Percentiles rank a stretch among this genome's conserved stretches.
These are phyloP conservation scores for Pterobdella sp. DNA, from an alignment of 2,888 invertebrate genomes.

Conservation along the genomic window DNA sequence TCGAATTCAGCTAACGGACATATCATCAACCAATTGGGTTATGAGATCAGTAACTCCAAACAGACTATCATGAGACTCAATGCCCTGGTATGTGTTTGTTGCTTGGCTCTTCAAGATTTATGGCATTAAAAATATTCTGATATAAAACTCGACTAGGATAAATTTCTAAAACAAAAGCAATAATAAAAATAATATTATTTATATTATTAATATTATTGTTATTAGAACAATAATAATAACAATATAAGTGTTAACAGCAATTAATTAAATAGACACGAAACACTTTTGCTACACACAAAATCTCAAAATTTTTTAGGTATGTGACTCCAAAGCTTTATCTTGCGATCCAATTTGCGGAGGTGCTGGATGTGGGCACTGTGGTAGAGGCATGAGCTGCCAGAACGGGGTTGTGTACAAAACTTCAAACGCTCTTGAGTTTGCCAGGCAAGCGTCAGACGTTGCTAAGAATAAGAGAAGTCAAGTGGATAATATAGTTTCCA, in stretches of 20 bases:
- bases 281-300: too few species aligned
- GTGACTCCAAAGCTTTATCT: conserved; percentile 69
- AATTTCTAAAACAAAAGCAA: neutral
- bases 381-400: conserved; percentile 56
- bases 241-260: too few species aligned
- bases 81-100: conserved; percentile 11
- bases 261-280: too few species aligned
- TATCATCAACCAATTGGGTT: conserved; percentile 12
- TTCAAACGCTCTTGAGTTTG: conserved; percentile 32
- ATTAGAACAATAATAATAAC: too few species aligned
- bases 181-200: too few species aligned
- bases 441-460: conserved; percentile 24
- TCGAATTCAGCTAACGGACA: neutral
- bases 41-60: neutral
- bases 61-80: neutral
- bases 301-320: conserved; percentile 61
- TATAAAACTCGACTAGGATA: neutral
- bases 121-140: neutral
- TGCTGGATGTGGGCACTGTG: conserved; percentile 88
- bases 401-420: conserved; percentile 77
- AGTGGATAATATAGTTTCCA: conserved; percentile 13
- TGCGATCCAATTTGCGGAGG: conserved; percentile 89
- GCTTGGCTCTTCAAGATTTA: neutral
- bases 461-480: neutral
- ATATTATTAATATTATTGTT: too few species aligned